A percentile compares a stretch with the other conserved stretches of the same genome.
phyloP scores from a whole-genome alignment of 2,888 invertebrate genomes.

The Cheiracanthium punctorium region DNA sequence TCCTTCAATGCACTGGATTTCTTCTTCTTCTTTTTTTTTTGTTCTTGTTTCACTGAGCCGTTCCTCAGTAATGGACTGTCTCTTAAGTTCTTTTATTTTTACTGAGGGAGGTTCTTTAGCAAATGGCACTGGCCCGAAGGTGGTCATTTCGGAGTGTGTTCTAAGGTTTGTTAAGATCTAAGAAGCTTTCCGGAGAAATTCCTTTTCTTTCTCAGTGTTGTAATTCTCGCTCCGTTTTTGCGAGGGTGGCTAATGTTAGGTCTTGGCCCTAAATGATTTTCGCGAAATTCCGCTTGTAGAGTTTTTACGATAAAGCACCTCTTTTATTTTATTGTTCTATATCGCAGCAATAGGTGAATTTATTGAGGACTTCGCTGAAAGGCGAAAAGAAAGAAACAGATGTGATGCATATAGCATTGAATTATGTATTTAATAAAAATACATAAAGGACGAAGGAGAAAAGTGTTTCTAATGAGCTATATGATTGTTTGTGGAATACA shows the following conservation, averaged over 20 bases:
- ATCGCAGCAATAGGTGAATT: no score
- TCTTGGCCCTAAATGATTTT: slow-evolving; percentile 2
- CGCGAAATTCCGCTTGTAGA: no score
- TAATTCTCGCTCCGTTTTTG: not conserved
- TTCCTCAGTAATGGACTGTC: slow-evolving; percentile 52
- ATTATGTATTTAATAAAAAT: no score
- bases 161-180: slow-evolving; percentile 35
- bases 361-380: no score
- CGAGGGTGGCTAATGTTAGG: slow-evolving; percentile 16
- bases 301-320: no score
- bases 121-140: slow-evolving; percentile 62
- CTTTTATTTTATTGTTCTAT: no score
- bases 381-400: no score
- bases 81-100: slow-evolving; percentile 19
- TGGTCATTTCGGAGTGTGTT: slow-evolving; percentile 47
- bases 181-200: not conserved
- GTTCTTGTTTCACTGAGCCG: slow-evolving; percentile 48
- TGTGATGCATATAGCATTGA: no score
- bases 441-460: no score
- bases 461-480: no score
- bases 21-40: slow-evolving; percentile 57
- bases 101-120: slow-evolving; percentile 47
- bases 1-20: slow-evolving; percentile 25
- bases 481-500: no score
- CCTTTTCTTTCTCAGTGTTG: not conserved